A percentile compares a stretch with the other conserved stretches of the same genome.
Conservation (phyloP, 2,797 vertebrate species). For the Mormyrops attenuatus region DNA sequence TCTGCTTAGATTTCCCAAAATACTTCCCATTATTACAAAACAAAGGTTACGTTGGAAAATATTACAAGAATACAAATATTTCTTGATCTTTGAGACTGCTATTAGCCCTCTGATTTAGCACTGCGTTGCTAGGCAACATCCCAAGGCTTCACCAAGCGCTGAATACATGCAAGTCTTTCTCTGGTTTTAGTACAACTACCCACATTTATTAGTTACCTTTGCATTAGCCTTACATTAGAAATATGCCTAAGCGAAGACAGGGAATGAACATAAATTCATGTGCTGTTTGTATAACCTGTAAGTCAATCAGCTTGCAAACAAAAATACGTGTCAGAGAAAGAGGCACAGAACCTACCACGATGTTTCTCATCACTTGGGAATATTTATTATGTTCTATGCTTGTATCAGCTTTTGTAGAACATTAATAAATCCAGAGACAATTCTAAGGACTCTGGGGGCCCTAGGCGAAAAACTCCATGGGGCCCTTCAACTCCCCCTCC, state of each 20-base stretch:
- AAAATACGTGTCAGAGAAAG: no score
- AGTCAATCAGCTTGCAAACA: neutral
- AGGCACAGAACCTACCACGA: neutral
- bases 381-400: neutral
- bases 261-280: neutral
- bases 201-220: neutral
- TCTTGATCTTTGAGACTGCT: neutral
- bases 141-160: neutral
- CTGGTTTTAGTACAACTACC: neutral
- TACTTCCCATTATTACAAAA: neutral
- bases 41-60: neutral
- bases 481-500: neutral
- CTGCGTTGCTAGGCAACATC: conserved; percentile 2
- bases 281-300: neutral
- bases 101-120: conserved; percentile 7
- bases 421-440: neutral
- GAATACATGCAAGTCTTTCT: neutral
- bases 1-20: neutral
- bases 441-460: neutral
- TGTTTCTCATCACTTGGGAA: neutral
- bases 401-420: neutral
- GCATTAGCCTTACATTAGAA: neutral
- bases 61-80: neutral
- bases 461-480: neutral
- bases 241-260: neutral